Conservation (phyloP, 2,797 vertebrate genomes). For the Clarias laeviceps region DNA sequence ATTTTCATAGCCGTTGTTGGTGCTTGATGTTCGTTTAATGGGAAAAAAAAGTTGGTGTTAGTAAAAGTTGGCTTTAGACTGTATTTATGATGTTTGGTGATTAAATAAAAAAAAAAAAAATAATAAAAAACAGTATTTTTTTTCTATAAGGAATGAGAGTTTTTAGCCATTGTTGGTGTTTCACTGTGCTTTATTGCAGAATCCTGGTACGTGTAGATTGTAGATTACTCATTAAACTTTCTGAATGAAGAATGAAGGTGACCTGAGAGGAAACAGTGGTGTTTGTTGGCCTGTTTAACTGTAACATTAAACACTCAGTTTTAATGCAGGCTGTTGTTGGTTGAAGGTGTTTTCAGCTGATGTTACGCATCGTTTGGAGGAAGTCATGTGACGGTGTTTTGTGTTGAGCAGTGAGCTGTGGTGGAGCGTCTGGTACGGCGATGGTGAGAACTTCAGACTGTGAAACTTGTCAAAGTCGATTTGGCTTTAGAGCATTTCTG, state of each 20-base stretch:
- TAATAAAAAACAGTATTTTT: background rate
- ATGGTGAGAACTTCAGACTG: background rate
- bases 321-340: background rate
- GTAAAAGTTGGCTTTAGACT: background rate
- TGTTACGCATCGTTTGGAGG: too few species aligned
- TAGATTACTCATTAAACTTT: too few species aligned
- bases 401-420: background rate
- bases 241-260: background rate
- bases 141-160: background rate
- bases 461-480: too few species aligned
- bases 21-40: background rate
- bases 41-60: background rate
- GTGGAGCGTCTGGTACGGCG: background rate
- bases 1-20: background rate
- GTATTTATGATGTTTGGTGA: background rate
- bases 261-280: background rate
- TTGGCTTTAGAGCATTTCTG: background rate
- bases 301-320: background rate
- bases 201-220: too few species aligned
- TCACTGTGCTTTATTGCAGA: background rate
- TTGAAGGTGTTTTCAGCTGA: background rate
- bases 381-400: background rate
- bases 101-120: background rate
- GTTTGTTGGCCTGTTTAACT: background rate
- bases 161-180: background rate